Conservation (phyloP, 2,888 invertebrate species). For the Ophion ellenae region DNA sequence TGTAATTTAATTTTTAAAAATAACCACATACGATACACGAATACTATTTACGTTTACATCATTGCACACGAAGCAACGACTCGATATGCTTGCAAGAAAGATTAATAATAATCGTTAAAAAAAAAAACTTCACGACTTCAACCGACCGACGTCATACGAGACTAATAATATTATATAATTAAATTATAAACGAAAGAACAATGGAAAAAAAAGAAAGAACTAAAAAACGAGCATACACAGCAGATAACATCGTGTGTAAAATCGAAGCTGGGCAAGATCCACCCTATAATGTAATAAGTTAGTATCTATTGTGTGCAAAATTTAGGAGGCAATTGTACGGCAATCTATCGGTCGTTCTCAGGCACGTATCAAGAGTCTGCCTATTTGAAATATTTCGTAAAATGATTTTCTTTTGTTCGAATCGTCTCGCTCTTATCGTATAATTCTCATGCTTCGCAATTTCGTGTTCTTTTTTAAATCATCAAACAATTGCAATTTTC, state of each 20-base stretch:
- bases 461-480: constrained; percentile 5
- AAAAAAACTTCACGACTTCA: constrained; percentile 33
- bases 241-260: constrained; percentile 35
- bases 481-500: constrained; percentile 29
- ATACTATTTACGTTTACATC: constrained; percentile 31
- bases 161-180: constrained; percentile 48
- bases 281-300: constrained; percentile 70
- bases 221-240: constrained; percentile 28
- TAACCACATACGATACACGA: constrained; percentile 15
- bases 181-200: constrained; percentile 1
- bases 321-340: constrained; percentile 64
- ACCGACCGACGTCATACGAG: constrained; percentile 43
- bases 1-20: constrained; percentile 51
- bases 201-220: neutral
- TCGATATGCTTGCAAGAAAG: constrained; percentile 41
- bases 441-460: constrained; percentile 46
- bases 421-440: constrained; percentile 45
- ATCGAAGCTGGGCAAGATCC: constrained; percentile 65
- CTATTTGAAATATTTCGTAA: constrained; percentile 24
- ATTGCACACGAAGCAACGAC: constrained; percentile 62
- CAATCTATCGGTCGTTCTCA: constrained; percentile 67
- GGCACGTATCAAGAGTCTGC: constrained; percentile 45
- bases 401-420: constrained; percentile 12
- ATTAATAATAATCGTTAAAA: neutral
- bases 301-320: constrained; percentile 68